Evolutionary conservation across 2,113 vertebrate species (phyloP), one percentile per base, ranked within the genome.

Genomic region (Cololabis saira): DNA sequence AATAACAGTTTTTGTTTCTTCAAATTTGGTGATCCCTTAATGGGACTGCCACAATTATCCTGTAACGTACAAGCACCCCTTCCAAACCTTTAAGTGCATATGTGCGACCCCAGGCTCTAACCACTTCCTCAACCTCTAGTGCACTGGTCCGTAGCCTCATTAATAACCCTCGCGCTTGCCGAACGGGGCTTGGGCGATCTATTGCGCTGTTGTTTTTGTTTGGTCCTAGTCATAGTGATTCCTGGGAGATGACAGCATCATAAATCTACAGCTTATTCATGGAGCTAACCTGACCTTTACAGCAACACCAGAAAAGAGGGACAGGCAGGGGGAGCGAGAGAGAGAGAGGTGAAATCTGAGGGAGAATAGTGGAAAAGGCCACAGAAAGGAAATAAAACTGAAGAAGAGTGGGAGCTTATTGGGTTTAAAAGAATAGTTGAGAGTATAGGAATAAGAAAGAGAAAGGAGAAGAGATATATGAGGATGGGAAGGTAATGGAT

Each of bases 231-330:
- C 76, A 83, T 78, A 78, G 71, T 85, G 88, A 90, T 89, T 91
- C 87, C 78, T 74, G 55, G 53, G 81, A 84, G 80, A 81, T 83
- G 87, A 84, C 89, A 90, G 87, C 85, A 86, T 88, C 85, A 91
- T 93, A 88, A 92, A 92, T 93, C 90, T 87, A 83, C 75, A 72
- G 77, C 81, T 87, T 89, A 89, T 91, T 92, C 89, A 88, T 83
- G 80, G 78, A 82, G 82, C 81, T 76, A 75, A 75, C 76, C 79
- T 90, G 90, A 91, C 89, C 90, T 92, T 93, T 93, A 85, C 79
- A 53, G 74, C 82, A 76, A 79, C 74, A 62, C 52, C 5, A 47
- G 58, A 82, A 70, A 66, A 62, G 55, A 70, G n/a, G 57, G 61
- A 72, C 65, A 61, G 51, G 14, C 30, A 60, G 47, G 19, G 52